Base-by-base conservation (phyloP, 2,888 invertebrate species). In the Anthophora plumipes region DNA sequence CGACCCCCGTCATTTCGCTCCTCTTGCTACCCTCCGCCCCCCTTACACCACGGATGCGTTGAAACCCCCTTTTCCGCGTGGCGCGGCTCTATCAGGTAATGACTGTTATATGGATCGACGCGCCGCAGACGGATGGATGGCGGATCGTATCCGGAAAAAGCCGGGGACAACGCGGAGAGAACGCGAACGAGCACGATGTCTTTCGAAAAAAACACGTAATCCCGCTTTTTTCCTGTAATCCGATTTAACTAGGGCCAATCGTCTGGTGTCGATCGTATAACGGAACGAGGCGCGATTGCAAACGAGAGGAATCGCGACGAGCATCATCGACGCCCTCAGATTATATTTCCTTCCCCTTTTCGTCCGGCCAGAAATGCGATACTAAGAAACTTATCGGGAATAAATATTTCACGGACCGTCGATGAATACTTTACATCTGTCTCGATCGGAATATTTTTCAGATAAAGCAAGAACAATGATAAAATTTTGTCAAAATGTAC, bases 151-250 rank as follows among this genome's bases (percentile, higher is more conserved):
- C 66, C 52, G 82, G 79, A 78, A 86, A 89, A 85, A 85, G 82
- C 81, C 71, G 69, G n/a, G 63, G 59, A 25, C 31, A n/a, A 52
- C 46, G 60, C 69, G 70, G 25, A 67, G 66, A 46, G 75, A 70
- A 60, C 43, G 50, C 46, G 67, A 54, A 20, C 61, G 57, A 60
- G 76, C 52, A 79, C 59, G 77, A 76, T 72, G 80, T 85, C 86
- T 89, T 86, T 86, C 80, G 85, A 86, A 87, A 89, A 88, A 87
- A 88, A 85, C 85, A 86, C 77, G 85, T 90, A 88, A 90, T 88
- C 89, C 87, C 81, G 82, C 84, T 83, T 86, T 80, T n/a, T 31
- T 75, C 80, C 76, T 59, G 80, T 88, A 90, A 90, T 90, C 87
- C 89, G 87, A 89, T 90, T 90, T 89, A 77, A 83, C 86, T 75